Evolutionary conservation across 2,797 vertebrate genomes (phyloP).

Genomic region (Rhyacichthys aspro): DNA sequence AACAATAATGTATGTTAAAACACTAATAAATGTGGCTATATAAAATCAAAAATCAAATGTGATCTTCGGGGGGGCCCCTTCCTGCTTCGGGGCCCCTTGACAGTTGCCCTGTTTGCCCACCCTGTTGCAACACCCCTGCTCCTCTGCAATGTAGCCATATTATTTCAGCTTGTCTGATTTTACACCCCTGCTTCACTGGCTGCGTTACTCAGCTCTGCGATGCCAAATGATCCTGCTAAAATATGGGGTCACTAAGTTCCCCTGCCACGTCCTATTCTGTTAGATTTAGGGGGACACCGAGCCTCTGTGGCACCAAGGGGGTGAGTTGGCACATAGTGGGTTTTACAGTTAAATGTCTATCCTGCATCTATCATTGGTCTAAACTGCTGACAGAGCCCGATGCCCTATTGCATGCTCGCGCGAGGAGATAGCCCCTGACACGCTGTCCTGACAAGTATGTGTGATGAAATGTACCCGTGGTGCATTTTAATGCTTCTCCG

Average conservation of each 20-base stretch:
- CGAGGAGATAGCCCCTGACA: slow-evolving; percentile 61
- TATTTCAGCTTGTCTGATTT: slow-evolving; percentile 13
- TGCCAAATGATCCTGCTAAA: slow-evolving; percentile 27
- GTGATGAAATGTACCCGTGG: slow-evolving; percentile 57
- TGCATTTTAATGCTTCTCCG: slow-evolving; percentile 44
- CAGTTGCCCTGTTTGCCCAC: neutral
- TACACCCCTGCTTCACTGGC: slow-evolving; percentile 30
- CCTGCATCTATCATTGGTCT: slow-evolving; percentile 51
- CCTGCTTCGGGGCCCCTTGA: too few species aligned
- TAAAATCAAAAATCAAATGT: too few species aligned
- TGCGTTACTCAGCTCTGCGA: slow-evolving; percentile 15
- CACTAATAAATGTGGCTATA: too few species aligned
- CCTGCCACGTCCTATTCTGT: slow-evolving; percentile 14
- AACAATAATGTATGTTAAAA: too few species aligned
- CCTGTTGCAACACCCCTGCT: neutral
- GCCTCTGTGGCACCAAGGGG: neutral
- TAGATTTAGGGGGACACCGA: slow-evolving; percentile 11
- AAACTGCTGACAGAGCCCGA: slow-evolving; percentile 63
- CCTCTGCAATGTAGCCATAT: slow-evolving; percentile 8
- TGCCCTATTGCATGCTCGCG: slow-evolving; percentile 49
- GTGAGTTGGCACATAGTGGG: slow-evolving; percentile 10
- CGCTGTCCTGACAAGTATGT: slow-evolving; percentile 55
- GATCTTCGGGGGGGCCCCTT: too few species aligned
- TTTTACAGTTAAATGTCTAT: slow-evolving; percentile 39
- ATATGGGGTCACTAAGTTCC: slow-evolving; percentile 25